phyloP scores from a whole-genome alignment of 2,797 vertebrate genomes.

The Aphelocoma californica region DNA sequence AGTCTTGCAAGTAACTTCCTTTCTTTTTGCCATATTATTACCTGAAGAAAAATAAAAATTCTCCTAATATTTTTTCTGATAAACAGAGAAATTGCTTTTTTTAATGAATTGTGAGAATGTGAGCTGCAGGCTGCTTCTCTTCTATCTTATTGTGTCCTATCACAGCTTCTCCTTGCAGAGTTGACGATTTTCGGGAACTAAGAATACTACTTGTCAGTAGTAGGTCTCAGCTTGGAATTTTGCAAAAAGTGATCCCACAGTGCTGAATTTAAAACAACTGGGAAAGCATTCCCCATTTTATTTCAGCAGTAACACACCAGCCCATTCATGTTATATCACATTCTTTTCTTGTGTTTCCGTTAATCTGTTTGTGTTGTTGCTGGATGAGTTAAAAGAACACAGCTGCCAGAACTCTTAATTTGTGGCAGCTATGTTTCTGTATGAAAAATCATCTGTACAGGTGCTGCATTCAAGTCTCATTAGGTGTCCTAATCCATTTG shows the following conservation, averaged over 20 bases:
- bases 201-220: not conserved
- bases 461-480: not conserved
- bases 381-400: not conserved
- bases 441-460: not conserved
- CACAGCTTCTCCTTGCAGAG: not conserved
- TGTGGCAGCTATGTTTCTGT: not conserved
- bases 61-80: not conserved
- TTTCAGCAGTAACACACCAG: not conserved
- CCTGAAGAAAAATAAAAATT: not conserved
- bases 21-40: not conserved
- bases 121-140: not conserved
- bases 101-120: not conserved
- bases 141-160: not conserved
- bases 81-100: not conserved
- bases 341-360: not conserved
- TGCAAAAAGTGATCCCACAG: not conserved
- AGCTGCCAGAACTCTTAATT: not conserved
- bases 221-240: not conserved
- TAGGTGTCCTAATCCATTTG: not conserved
- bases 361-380: not conserved
- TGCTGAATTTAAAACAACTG: not conserved
- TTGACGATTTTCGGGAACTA: not conserved
- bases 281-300: not conserved
- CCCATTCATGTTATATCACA: fast-evolving
- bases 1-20: not conserved